Evolutionary conservation across 2,888 invertebrate genomes (phyloP), one percentile per base, ranked within the genome.

Genomic region (Tetragonula carbonaria): DNA sequence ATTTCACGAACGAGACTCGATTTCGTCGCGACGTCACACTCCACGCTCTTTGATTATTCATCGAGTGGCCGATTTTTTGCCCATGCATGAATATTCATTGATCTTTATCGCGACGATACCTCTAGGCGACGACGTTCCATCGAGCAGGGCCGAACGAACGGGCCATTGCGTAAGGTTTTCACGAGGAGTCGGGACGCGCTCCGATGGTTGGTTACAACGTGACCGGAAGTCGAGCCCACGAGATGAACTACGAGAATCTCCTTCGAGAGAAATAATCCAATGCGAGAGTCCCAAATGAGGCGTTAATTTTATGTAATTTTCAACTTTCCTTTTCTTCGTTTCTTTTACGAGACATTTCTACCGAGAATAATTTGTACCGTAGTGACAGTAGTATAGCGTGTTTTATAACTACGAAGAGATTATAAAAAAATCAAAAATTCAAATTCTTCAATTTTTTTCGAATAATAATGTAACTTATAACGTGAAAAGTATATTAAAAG

Each of bases 61-160:
- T 86, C 84, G 84, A 75, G 71, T 78, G 86, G 70, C 70, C 84
- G 81, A 86, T 84, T 86, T 84, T 85, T 86, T 84, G 55, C 45
- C 45, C 57, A 13, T 2, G 55, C 78, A 78, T 84, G 84, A 84
- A 86, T 86, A 86, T 86, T 86, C 86, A 86, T 86, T 66, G 80
- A 78, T 81, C 74, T 84, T 84, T 80, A 84, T 86, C 84, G 78
- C 73, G 55, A 51, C 84, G 84, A 84, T 85, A 80, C 80, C 80
- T 84, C 53, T 72, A 68, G 74, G 73, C 80, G 79, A 57, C 74
- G 82, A 65, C 70, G 82, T 75, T 50, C 16, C 55, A n/a, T 8
- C 2, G 28, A 71, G 71, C 67, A 59, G 62, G 62, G 67, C 57
- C 57, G 83, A 77, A 80, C 33, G 77, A 28, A 55, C 72, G 33